Percentiles rank a stretch among this genome's conserved stretches.
phyloP scores from a whole-genome alignment of 2,888 invertebrate genomes.

The Neoascia interrupta region DNA sequence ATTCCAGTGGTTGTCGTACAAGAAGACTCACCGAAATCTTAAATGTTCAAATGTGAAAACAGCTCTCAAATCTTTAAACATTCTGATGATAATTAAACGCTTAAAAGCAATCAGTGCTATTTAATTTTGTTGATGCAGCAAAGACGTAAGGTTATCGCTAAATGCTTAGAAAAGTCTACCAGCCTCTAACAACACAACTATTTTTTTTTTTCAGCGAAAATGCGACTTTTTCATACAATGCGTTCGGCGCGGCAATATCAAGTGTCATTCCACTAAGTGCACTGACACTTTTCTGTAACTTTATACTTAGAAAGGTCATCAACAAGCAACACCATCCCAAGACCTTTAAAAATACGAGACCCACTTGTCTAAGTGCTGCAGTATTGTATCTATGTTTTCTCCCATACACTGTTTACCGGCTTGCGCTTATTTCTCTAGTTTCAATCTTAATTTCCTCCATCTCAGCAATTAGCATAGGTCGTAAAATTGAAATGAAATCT shows the following conservation, averaged over 20 bases:
- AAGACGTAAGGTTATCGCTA: too few relatives aligned
- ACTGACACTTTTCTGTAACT: conserved; percentile 40
- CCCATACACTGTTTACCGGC: conserved; percentile 25
- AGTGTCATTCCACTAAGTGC: conserved; percentile 48
- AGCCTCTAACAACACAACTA: too few relatives aligned
- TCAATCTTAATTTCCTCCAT: conserved; percentile 32
- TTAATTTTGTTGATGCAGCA: too few relatives aligned
- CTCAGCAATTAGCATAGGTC: conserved; percentile 44
- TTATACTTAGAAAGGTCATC: conserved; percentile 52
- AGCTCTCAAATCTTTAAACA: too few relatives aligned
- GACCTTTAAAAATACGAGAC: conserved; percentile 54
- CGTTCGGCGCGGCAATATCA: conserved; percentile 14
- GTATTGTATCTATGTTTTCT: neutral
- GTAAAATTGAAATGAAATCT: conserved; percentile 41
- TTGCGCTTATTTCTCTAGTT: neutral
- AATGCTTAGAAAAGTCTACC: too few relatives aligned
- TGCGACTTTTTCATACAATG: too few relatives aligned
- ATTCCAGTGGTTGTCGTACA: too few relatives aligned
- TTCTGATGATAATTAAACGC: too few relatives aligned
- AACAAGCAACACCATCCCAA: conserved; percentile 45
- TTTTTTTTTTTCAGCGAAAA: too few relatives aligned
- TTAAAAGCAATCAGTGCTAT: too few relatives aligned
- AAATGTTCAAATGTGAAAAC: too few relatives aligned
- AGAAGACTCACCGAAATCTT: too few relatives aligned
- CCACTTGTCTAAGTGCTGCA: neutral